These are phyloP conservation scores for Taeniopygia guttata DNA, from an alignment of 2,797 vertebrate genomes.

Conservation along the genomic window DNA sequence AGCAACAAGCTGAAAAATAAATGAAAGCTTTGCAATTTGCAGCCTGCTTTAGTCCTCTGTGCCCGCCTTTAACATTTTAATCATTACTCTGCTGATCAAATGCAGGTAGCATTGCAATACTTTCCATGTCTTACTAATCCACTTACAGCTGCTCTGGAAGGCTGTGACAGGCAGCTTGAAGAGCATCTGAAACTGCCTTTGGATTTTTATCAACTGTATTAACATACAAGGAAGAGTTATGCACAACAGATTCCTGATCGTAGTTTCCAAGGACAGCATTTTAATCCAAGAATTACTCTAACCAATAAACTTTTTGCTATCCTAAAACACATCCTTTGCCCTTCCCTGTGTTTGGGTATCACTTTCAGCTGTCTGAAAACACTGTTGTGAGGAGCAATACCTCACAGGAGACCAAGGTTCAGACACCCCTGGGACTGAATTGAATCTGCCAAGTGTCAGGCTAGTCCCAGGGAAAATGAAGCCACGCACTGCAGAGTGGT, in stretches of 20 bases:
- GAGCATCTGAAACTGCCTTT: slow-evolving; percentile 24
- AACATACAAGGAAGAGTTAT: slow-evolving; percentile 44
- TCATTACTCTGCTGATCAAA: background rate
- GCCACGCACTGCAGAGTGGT: fast-evolving
- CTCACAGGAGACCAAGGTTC: background rate
- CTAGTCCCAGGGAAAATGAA: background rate
- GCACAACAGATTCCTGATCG: background rate
- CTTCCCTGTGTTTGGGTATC: background rate
- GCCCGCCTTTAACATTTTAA: slow-evolving; percentile 9
- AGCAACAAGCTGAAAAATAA: background rate
- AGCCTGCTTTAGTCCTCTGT: background rate
- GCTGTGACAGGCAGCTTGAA: background rate
- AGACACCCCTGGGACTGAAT: background rate
- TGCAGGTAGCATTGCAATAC: slow-evolving; percentile 34
- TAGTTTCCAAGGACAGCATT: background rate
- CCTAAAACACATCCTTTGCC: background rate
- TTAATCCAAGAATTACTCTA: background rate
- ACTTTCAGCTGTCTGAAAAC: background rate
- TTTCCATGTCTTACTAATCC: slow-evolving; percentile 58
- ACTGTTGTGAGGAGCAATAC: background rate
- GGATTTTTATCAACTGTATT: slow-evolving; percentile 23
- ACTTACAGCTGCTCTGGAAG: slow-evolving; percentile 50
- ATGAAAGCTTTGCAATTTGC: background rate
- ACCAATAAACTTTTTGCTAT: background rate
- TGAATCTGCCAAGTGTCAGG: background rate